Conservation (phyloP, 1,140 invertebrate species). For the Stegodyphus mimosarum region DNA sequence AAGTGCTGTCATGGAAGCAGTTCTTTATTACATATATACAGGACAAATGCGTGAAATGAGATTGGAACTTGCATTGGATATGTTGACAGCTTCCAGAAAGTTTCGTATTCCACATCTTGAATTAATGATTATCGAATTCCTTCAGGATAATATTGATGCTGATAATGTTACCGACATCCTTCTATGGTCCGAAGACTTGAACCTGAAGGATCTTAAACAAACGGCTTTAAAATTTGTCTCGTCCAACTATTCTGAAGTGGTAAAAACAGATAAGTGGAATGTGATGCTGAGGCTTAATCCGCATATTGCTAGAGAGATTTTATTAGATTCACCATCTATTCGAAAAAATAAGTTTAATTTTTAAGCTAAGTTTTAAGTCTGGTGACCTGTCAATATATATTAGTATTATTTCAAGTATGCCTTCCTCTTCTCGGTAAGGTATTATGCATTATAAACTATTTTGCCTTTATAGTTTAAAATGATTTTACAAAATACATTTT, state of each 20-base stretch:
- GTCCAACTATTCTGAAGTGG: slow-evolving; percentile 2
- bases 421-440: too few species aligned
- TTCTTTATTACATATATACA: slow-evolving; percentile 23
- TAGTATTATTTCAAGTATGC: too few species aligned
- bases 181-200: not conserved
- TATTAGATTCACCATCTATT: not conserved
- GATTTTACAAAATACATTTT: too few species aligned
- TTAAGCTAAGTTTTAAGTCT: too few species aligned
- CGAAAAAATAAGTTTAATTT: too few species aligned
- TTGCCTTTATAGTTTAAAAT: too few species aligned
- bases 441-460: too few species aligned
- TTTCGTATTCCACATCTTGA: not conserved
- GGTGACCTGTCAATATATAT: too few species aligned
- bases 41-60: not conserved
- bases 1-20: slow-evolving; percentile 16
- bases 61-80: slow-evolving; percentile 8
- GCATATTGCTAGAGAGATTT: slow-evolving; percentile 4
- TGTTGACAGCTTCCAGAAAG: not conserved
- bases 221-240: not conserved
- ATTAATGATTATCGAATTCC: not conserved
- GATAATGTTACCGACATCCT: slow-evolving; percentile 23
- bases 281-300: slow-evolving; percentile 9
- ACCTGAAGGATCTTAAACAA: not conserved
- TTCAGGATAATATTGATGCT: not conserved
- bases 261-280: slow-evolving; percentile 9